A percentile compares a stretch with the other conserved stretches of the same genome.
Evolutionary conservation across 2,797 vertebrate species (phyloP).

Genomic region (Mareca penelope): DNA sequence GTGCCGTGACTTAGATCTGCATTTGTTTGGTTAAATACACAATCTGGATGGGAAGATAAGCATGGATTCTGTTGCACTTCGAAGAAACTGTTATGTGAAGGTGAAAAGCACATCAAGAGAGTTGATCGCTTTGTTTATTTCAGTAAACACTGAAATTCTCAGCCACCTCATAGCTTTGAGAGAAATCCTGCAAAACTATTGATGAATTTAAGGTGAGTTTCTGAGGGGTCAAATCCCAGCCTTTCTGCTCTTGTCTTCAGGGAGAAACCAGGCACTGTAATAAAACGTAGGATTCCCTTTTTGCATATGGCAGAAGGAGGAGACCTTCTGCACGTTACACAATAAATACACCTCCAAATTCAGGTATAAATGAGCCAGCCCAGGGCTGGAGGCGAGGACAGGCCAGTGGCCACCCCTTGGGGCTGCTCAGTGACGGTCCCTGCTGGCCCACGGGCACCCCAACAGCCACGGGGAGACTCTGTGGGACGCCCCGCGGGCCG

Average conservation of each 20-base stretch:
- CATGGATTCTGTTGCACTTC: background rate
- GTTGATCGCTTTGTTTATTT: background rate
- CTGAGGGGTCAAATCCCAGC: background rate
- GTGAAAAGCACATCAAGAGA: background rate
- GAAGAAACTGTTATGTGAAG: background rate
- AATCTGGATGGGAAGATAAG: background rate
- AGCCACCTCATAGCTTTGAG: background rate
- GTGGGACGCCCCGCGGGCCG: background rate
- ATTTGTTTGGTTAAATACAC: background rate
- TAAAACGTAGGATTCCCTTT: background rate
- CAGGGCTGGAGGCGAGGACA: background rate
- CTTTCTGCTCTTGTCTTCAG: background rate
- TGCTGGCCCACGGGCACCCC: background rate
- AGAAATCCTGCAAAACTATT: background rate
- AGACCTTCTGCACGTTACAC: background rate
- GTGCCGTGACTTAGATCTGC: rapidly evolving
- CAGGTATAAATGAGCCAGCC: background rate
- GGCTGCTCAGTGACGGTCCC: no score
- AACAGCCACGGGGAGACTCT: rapidly evolving
- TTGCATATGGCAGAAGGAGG: background rate
- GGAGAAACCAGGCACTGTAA: background rate
- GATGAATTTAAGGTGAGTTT: background rate
- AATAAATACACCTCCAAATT: background rate
- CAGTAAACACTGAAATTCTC: background rate
- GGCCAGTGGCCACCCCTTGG: no score